These are phyloP conservation scores for Ageneiosus marmoratus DNA, from an alignment of 2,113 vertebrate species.

Conservation along the genomic window DNA sequence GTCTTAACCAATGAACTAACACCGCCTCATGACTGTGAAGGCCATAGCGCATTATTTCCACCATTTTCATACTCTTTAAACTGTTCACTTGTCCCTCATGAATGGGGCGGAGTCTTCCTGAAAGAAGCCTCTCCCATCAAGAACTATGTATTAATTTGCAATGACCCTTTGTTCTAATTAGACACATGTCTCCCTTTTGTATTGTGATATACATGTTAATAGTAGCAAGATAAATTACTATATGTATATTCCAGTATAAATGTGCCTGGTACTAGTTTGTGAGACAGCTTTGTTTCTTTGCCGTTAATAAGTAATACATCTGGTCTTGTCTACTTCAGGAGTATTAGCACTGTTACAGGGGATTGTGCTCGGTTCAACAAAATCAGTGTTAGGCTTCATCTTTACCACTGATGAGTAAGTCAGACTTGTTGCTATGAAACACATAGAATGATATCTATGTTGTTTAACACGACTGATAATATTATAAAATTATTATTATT, in stretches of 20 bases:
- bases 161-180: too few relatives aligned
- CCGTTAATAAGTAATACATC: not conserved
- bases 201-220: not conserved
- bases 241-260: not conserved
- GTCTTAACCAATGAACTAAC: too few relatives aligned
- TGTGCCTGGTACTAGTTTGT: not conserved
- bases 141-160: too few relatives aligned
- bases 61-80: too few relatives aligned
- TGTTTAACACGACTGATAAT: not conserved
- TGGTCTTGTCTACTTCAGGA: slow-evolving; percentile 62
- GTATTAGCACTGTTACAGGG: slow-evolving; percentile 72
- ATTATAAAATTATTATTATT: not conserved
- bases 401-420: slow-evolving; percentile 85
- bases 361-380: slow-evolving; percentile 64
- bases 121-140: too few relatives aligned
- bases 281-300: not conserved
- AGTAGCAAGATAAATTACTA: not conserved
- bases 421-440: not conserved
- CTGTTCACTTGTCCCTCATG: too few relatives aligned
- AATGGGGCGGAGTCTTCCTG: too few relatives aligned
- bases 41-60: too few relatives aligned
- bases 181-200: too few relatives aligned
- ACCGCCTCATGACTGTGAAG: too few relatives aligned
- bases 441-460: too few relatives aligned
- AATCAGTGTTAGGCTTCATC: slow-evolving; percentile 74